phyloP scores from a whole-genome alignment of 2,888 invertebrate species.

The Acutogordius australiensis region DNA sequence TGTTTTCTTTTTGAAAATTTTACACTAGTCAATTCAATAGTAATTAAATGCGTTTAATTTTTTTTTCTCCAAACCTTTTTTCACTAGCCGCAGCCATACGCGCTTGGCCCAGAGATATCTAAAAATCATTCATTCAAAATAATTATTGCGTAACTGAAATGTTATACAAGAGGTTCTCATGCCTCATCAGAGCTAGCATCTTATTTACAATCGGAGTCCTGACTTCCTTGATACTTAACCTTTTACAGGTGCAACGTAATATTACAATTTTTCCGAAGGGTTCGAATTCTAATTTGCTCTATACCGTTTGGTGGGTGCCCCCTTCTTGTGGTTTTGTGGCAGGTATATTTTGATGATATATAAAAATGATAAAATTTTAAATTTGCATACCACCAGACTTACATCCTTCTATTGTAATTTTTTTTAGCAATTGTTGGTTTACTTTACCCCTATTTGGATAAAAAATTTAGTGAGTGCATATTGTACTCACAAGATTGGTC shows the following conservation, averaged over 20 bases:
- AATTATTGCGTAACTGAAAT: too few relatives aligned
- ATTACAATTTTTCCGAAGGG: conserved; percentile 9
- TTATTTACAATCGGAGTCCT: background rate
- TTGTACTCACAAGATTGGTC: conserved; percentile 25
- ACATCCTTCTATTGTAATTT: background rate
- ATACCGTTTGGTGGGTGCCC: conserved; percentile 8
- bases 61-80: too few relatives aligned
- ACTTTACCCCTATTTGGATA: background rate
- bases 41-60: too few relatives aligned
- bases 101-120: too few relatives aligned
- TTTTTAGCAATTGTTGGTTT: background rate
- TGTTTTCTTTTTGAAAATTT: too few relatives aligned
- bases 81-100: too few relatives aligned
- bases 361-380: too few relatives aligned
- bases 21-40: too few relatives aligned
- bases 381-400: too few relatives aligned
- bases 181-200: background rate
- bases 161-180: background rate
- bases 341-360: too few relatives aligned
- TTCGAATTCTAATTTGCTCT: background rate
- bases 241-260: background rate
- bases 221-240: background rate
- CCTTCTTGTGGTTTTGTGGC: conserved; percentile 4
- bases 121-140: too few relatives aligned
- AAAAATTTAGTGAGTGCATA: background rate